Base-by-base conservation (phyloP, 2,797 vertebrate genomes). In the Chelon labrosus region DNA sequence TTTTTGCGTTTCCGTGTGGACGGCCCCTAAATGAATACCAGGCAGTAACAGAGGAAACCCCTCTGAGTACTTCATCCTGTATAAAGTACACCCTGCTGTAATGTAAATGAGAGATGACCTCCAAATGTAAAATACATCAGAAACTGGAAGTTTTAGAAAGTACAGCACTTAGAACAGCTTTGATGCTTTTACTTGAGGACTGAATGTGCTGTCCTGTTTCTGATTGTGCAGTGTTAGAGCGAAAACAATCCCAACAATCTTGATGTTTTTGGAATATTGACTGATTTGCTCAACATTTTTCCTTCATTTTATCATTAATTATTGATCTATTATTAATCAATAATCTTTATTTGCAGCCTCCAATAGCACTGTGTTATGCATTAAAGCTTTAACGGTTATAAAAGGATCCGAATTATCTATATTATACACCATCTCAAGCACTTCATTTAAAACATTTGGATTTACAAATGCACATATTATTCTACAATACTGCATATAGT, bases 31-130 rank as follows among this genome's bases (percentile, higher is more conserved):
- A 82, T 73, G 25, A 83, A 81, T 62, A 58, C 19, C 17, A 64
- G 39, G 73, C 75, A 56, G 71, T 63, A 83, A 81, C 49, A 56
- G 65, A 50, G 50, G 63, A 79, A 75, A 56, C 53, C 77, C 85
- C 63, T 56, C 44, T 73, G 54, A 77, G 79, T 82, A 74, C 88
- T 70, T 72, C 22, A 79, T 56, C n/a, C 8, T 47, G 49, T 57
- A 65, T 55, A 65, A 68, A 75, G 62, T 59, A 70, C 20, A 7
- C 44, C 0, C 17, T 0, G 12, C 65, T 59, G 41, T 27, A 69
- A 3, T 55, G 65, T 55, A 77, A 84, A 85, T 68, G 72, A 85
- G 74, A 82, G 78, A 83, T 65, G 73, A 88, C 79, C 72, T 67
- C 37, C 14, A 83, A 77, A 86, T 82, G 70, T 65, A 69, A 84